Evolutionary conservation across 1,140 invertebrate genomes (phyloP).

Genomic region (Diorhabda sublineata): DNA sequence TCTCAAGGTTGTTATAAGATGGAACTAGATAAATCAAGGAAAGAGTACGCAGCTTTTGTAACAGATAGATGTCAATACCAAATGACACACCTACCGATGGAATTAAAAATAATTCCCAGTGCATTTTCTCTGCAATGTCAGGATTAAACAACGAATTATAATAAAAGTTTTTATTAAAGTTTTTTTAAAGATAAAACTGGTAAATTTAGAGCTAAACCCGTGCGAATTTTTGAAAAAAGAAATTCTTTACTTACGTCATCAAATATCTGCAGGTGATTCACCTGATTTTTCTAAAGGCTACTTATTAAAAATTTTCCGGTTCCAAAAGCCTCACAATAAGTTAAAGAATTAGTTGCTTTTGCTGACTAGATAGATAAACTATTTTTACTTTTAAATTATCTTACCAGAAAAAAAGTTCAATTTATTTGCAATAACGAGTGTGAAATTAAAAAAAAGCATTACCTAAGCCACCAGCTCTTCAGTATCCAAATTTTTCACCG

Average conservation of each 20-base stretch:
- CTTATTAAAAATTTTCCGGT: too few species aligned
- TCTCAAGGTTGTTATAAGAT: constrained; percentile 48
- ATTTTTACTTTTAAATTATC: constrained; percentile 31
- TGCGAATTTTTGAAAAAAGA: constrained; percentile 49
- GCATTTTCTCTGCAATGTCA: constrained; percentile 32
- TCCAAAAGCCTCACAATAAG: too few species aligned
- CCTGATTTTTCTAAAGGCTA: constrained; percentile 10
- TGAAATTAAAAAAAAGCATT: constrained; percentile 34
- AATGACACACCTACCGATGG: constrained; percentile 31
- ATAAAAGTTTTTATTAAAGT: constrained; percentile 8
- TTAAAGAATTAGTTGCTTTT: constrained; percentile 24
- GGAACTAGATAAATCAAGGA: constrained; percentile 33
- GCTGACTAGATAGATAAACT: too few species aligned
- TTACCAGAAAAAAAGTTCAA: constrained; percentile 32
- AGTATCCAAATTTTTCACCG: constrained; percentile 41
- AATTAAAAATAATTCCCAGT: constrained; percentile 32
- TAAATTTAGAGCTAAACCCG: constrained; percentile 48
- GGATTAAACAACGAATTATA: constrained; percentile 37
- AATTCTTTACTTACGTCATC: constrained; percentile 49
- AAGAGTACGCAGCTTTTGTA: constrained; percentile 42
- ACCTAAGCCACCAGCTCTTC: constrained; percentile 39
- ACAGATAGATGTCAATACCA: constrained; percentile 31
- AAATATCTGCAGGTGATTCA: constrained; percentile 32
- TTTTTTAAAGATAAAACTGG: constrained; percentile 38
- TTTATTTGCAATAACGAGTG: constrained; percentile 30